A percentile compares a stretch with the other conserved stretches of the same genome.
Evolutionary conservation across 1,140 invertebrate genomes (phyloP).

Genomic region (Magallana gigas): DNA sequence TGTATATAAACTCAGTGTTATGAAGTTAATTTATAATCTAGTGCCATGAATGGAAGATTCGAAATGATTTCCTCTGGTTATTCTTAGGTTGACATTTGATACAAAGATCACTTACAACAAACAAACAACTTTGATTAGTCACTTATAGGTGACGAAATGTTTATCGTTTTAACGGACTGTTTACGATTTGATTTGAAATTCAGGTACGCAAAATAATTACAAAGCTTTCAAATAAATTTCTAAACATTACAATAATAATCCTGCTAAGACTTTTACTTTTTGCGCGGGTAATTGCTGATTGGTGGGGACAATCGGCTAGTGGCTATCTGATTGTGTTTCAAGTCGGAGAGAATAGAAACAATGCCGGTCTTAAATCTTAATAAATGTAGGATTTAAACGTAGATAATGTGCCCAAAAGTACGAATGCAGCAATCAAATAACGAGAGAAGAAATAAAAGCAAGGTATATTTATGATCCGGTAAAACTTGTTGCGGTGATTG

Average conservation of each 20-base stretch:
- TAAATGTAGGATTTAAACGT: constrained; percentile 30
- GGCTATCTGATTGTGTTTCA: not conserved
- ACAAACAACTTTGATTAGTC: too few species aligned
- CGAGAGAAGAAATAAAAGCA: constrained; percentile 13
- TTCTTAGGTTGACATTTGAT: too few species aligned
- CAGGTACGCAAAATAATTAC: not conserved
- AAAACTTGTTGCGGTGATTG: not conserved
- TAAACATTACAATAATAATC: not conserved
- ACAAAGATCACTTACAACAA: too few species aligned
- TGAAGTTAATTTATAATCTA: too few species aligned
- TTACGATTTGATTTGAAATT: too few species aligned
- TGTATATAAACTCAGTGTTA: too few species aligned
- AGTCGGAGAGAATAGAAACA: constrained; percentile 12
- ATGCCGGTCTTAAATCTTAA: not conserved
- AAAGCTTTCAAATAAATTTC: not conserved
- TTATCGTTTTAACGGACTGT: too few species aligned
- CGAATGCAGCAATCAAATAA: not conserved
- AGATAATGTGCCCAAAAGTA: constrained; percentile 16
- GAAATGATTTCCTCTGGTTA: too few species aligned
- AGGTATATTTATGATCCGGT: constrained; percentile 26
- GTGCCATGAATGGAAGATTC: too few species aligned
- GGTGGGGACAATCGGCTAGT: not conserved
- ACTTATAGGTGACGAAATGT: too few species aligned
- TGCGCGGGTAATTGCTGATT: not conserved
- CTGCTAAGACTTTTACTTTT: not conserved